Evolutionary conservation across 2,888 invertebrate species (phyloP).

Genomic region (Mayetiola destructor): DNA sequence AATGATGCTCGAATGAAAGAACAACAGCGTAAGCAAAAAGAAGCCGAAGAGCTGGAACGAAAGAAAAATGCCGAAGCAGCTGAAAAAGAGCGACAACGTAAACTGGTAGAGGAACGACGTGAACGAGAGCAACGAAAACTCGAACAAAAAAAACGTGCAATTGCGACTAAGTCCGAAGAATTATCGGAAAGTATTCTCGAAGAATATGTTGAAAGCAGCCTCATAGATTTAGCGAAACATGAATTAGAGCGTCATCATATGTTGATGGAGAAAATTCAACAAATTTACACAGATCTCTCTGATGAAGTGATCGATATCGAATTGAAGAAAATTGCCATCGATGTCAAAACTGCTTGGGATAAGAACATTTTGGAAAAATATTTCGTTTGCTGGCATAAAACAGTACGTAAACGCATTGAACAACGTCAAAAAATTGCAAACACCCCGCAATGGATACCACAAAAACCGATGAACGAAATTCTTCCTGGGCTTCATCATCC

Average conservation of each 20-base stretch:
- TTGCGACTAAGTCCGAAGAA: neutral
- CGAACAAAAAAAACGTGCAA: conserved; percentile 15
- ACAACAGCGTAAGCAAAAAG: conserved; percentile 18
- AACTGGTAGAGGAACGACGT: conserved; percentile 16
- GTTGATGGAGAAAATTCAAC: conserved; percentile 15
- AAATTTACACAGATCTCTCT: conserved; percentile 8
- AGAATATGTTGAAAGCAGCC: neutral
- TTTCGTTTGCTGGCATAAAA: conserved; percentile 36
- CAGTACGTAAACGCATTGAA: conserved; percentile 30
- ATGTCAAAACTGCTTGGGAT: neutral
- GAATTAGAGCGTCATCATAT: neutral
- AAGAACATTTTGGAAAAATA: conserved; percentile 24
- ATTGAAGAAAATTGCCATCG: neutral
- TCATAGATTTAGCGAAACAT: neutral
- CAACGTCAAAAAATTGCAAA: conserved; percentile 40
- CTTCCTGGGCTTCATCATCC: conserved; percentile 32
- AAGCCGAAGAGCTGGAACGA: conserved; percentile 21
- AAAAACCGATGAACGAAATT: conserved; percentile 18
- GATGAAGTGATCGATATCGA: neutral
- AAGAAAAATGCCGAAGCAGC: conserved; percentile 21
- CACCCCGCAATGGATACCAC: conserved; percentile 42
- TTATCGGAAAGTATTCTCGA: neutral
- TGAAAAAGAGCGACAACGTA: conserved; percentile 21
- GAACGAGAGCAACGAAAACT: neutral
- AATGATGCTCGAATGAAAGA: conserved; percentile 14